Percentiles rank a stretch among this genome's conserved stretches.
Conservation (phyloP, 2,113 vertebrate genomes). For the Prunella himalayana region DNA sequence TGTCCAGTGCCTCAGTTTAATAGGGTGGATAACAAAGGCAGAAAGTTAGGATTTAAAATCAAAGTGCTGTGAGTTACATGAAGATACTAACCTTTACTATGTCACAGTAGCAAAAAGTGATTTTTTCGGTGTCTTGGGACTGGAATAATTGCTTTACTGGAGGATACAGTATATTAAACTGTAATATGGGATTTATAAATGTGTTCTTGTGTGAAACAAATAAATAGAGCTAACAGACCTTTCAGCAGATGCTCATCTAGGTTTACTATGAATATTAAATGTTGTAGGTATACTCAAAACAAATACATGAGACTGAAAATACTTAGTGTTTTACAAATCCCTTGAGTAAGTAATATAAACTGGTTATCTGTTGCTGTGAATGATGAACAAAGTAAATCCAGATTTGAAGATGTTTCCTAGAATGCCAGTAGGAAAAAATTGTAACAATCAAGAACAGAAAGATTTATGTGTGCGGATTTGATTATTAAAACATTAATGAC, state of each 20-base stretch:
- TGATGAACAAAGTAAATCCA: not conserved
- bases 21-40: constrained; percentile 15
- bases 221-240: not conserved
- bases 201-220: not conserved
- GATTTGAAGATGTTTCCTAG: not conserved
- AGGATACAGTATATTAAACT: not conserved
- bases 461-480: not conserved
- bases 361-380: not conserved
- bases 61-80: not conserved
- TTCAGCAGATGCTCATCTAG: not conserved
- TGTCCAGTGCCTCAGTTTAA: constrained; percentile 1
- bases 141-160: not conserved
- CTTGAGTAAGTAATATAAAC: not conserved
- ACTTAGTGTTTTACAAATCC: not conserved
- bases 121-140: not conserved
- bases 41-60: constrained; percentile 48
- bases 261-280: not conserved
- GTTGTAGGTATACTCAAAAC: not conserved
- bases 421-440: not conserved
- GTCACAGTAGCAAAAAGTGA: not conserved
- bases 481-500: not conserved
- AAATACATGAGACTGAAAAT: not conserved
- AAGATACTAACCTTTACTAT: not conserved
- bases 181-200: not conserved
- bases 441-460: not conserved